Evolutionary conservation across 2,888 invertebrate species (phyloP).

Genomic region (Drosophila anomelani): DNA sequence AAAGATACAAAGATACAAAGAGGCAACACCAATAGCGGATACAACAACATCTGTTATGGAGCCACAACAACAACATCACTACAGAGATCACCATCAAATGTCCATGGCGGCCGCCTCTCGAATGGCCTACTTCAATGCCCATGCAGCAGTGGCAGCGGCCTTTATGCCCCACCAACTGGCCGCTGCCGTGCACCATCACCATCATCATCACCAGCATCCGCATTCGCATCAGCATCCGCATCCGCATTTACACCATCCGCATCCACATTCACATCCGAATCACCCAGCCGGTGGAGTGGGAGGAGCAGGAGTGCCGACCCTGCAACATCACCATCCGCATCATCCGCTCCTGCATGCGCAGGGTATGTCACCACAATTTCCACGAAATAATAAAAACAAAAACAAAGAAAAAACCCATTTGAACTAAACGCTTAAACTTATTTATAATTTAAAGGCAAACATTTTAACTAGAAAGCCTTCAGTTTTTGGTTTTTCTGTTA

Average conservation of each 20-base stretch:
- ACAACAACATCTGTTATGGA: slow-evolving; percentile 6
- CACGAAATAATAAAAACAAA: background rate
- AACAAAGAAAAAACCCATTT: background rate
- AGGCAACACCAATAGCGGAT: slow-evolving; percentile 6
- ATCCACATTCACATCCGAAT: slow-evolving; percentile 10
- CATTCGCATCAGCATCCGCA: slow-evolving; percentile 29
- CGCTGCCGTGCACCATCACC: slow-evolving; percentile 72
- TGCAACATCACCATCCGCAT: slow-evolving; percentile 50
- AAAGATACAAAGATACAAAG: slow-evolving; percentile 10
- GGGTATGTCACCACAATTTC: slow-evolving; percentile 74
- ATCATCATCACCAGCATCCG: slow-evolving; percentile 49
- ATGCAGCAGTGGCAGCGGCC: slow-evolving; percentile 95
- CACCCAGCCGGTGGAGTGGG: slow-evolving; percentile 8
- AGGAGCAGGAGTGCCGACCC: slow-evolving; percentile 28
- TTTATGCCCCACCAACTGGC: slow-evolving; percentile 91
- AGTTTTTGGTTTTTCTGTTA: background rate
- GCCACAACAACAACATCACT: slow-evolving; percentile 48
- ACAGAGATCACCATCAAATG: slow-evolving; percentile 75
- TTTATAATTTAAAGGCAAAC: background rate
- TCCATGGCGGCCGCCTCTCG: slow-evolving; percentile 87
- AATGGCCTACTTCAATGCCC: slow-evolving; percentile 96
- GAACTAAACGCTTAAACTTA: background rate
- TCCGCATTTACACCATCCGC: slow-evolving; percentile 12
- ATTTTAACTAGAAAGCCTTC: background rate
- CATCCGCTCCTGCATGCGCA: slow-evolving; percentile 84